A percentile compares a stretch with the other conserved stretches of the same genome.
Conservation (phyloP, 2,888 invertebrate species). For the Crossocerus cetratus region DNA sequence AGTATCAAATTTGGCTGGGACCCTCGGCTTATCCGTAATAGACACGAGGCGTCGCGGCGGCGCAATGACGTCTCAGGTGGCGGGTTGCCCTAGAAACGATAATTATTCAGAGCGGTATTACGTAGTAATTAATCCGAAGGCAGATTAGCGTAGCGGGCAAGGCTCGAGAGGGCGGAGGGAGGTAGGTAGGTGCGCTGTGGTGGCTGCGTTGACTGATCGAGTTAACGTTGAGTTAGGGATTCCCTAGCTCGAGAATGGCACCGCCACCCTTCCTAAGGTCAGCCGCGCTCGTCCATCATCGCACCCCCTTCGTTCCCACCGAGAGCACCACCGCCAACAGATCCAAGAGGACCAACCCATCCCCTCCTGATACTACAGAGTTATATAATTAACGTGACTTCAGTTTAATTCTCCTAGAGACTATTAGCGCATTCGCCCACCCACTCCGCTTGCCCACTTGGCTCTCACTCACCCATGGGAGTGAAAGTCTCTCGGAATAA, state of each 20-base stretch:
- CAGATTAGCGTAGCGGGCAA: slow-evolving; percentile 70
- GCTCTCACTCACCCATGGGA: too few species aligned
- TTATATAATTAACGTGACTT: slow-evolving; percentile 76
- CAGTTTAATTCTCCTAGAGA: slow-evolving; percentile 75
- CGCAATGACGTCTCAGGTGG: slow-evolving; percentile 29
- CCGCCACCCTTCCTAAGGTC: slow-evolving; percentile 62
- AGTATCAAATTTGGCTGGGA: too few species aligned
- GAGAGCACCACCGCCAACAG: too few species aligned
- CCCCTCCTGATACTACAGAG: slow-evolving; percentile 60
- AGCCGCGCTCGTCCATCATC: slow-evolving; percentile 70
- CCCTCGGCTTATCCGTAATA: too few species aligned
- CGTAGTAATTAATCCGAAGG: slow-evolving; percentile 73
- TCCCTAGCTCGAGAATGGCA: slow-evolving; percentile 73
- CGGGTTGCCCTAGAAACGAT: slow-evolving; percentile 63
- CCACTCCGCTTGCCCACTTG: slow-evolving; percentile 30
- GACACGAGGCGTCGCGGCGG: slow-evolving; percentile 1
- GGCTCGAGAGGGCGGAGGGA: slow-evolving; percentile 15
- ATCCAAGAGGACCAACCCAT: too few species aligned
- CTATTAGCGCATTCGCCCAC: slow-evolving; percentile 64
- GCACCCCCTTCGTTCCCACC: slow-evolving; percentile 56
- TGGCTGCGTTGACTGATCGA: slow-evolving; percentile 74
- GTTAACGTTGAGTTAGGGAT: slow-evolving; percentile 75
- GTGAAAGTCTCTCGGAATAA: too few species aligned
- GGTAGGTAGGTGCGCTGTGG: slow-evolving; percentile 57
- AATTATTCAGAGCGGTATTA: slow-evolving; percentile 70